Evolutionary conservation across 2,797 vertebrate genomes (phyloP).

Genomic region (Neosilurus hyrtlii): DNA sequence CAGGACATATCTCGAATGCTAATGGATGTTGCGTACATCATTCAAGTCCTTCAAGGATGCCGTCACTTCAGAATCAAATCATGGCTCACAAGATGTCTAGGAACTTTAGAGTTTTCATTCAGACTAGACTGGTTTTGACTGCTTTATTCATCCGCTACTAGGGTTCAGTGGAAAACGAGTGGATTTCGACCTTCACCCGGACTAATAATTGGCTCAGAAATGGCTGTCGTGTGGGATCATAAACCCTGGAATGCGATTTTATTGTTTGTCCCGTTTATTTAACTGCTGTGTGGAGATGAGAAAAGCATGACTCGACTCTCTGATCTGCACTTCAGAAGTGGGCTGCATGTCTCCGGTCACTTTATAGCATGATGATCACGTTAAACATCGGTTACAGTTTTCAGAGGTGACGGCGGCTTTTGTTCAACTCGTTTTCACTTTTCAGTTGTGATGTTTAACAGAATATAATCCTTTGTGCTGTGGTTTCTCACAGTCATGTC

Average conservation of each 20-base stretch:
- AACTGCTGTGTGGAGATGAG: background rate
- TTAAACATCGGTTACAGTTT: too few species aligned
- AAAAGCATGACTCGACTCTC: background rate
- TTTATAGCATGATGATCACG: background rate
- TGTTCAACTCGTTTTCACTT: background rate
- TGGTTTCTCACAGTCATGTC: background rate
- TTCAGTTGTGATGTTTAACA: background rate
- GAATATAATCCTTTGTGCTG: background rate
- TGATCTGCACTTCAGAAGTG: background rate
- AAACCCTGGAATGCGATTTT: slow-evolving; percentile 4
- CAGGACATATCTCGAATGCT: background rate
- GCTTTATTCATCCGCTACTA: background rate
- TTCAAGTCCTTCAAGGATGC: background rate
- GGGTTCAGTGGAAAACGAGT: background rate
- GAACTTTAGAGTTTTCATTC: background rate
- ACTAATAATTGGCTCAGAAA: background rate
- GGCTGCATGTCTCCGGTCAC: background rate
- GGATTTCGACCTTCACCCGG: background rate
- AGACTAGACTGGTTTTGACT: background rate
- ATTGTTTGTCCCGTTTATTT: background rate
- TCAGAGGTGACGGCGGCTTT: too few species aligned
- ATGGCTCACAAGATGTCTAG: background rate
- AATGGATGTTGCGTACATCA: background rate
- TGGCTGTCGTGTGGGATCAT: background rate
- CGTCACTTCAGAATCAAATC: background rate